Evolutionary conservation across 2,797 vertebrate genomes (phyloP).

Genomic region (Sparus aurata): DNA sequence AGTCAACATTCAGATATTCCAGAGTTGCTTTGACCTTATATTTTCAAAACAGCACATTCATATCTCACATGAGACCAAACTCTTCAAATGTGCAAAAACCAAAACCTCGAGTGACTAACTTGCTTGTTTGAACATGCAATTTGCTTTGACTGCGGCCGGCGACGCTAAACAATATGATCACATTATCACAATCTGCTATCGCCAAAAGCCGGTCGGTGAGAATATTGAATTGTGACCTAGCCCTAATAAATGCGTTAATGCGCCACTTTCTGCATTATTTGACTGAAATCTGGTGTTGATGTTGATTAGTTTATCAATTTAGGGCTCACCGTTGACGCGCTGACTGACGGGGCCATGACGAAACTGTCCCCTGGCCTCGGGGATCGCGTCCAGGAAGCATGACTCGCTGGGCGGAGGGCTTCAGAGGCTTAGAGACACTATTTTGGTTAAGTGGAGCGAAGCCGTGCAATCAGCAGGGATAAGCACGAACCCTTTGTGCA

Average conservation of each 20-base stretch:
- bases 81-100: background rate
- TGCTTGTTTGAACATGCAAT: background rate
- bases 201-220: background rate
- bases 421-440: conserved; percentile 55
- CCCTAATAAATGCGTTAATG: background rate
- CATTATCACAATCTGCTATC: background rate
- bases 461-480: conserved; percentile 55
- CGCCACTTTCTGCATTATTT: background rate
- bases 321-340: conserved; percentile 29
- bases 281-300: conserved; percentile 5
- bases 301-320: conserved; percentile 21
- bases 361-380: conserved; percentile 35
- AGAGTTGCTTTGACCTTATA: background rate
- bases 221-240: background rate
- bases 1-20: conserved; percentile 1
- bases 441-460: conserved; percentile 63
- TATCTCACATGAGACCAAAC: background rate
- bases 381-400: conserved; percentile 62
- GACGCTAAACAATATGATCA: background rate
- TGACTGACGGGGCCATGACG: conserved; percentile 36
- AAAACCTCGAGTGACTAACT: background rate
- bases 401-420: conserved; percentile 47
- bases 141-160: background rate
- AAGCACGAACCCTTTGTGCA: conserved; percentile 46
- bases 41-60: background rate